Conservation (phyloP, 2,797 vertebrate species). For the Notamacropus eugenii region DNA sequence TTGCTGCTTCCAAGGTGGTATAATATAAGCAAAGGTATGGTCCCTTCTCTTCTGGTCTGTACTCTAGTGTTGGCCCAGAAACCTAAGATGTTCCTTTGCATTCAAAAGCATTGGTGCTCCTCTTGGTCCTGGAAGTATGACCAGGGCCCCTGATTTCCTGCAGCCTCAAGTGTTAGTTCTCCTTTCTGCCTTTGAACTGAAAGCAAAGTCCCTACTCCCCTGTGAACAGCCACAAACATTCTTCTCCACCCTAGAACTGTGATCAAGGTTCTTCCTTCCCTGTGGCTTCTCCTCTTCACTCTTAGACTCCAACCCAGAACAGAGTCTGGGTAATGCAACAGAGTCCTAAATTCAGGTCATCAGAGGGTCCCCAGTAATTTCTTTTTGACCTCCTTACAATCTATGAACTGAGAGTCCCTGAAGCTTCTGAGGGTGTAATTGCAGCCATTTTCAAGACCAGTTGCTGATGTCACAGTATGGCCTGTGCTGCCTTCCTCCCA, state of each 20-base stretch:
- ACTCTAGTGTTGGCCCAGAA: not conserved
- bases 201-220: not conserved
- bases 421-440: not conserved
- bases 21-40: not conserved
- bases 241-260: not conserved
- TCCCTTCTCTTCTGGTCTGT: not conserved
- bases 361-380: not conserved
- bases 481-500: not conserved
- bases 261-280: not conserved
- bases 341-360: not conserved
- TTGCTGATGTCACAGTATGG: too few species aligned
- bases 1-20: not conserved
- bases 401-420: not conserved
- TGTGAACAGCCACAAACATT: not conserved
- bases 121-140: not conserved
- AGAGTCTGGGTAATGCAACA: not conserved
- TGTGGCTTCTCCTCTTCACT: not conserved
- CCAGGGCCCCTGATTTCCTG: not conserved
- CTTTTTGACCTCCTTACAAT: not conserved
- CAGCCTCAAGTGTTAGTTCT: not conserved
- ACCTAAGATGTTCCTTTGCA: not conserved
- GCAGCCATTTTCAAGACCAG: not conserved
- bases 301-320: not conserved
- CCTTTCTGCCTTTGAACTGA: not conserved
- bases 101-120: not conserved